Evolutionary conservation across 2,797 vertebrate genomes (phyloP), one percentile per base, ranked within the genome.

Genomic region (Darevskia mixta): DNA sequence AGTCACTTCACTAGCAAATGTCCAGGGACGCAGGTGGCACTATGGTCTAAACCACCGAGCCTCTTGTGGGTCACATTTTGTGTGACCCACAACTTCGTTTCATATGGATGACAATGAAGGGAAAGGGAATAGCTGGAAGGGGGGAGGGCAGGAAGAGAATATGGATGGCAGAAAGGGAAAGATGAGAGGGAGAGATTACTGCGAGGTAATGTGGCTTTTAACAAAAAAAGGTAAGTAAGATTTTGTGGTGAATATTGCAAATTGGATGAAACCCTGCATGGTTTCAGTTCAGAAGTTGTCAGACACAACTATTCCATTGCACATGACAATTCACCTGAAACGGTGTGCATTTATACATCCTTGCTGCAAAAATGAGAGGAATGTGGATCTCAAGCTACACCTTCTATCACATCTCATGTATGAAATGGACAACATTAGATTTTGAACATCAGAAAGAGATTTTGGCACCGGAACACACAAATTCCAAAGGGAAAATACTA

Each of bases 1-100:
- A 92, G 64, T 96, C 94, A 95, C 93, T 90, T 8, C 71, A 45
- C 45, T 92, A 94, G 87, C 73, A 64, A 67, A 96, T 93, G 82
- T 93, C 92, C 93, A 95, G 94, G 94, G 88, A 49, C 9, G 10
- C 45, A 49, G 45, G 45, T 49, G 45, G 45, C 0, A 3, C 45
- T 49, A 3, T 49, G 45, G 45, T 49, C 10, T 13, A 49, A 49
- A 49, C 45, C 45, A 11, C 45, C 3, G 3, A 49, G 9, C 45
- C 9, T 10, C 45, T 45, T 45, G 45, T 9, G 45, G 58, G 17
- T 17, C 58, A 61, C 17, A 61, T 61, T 61, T 61, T 18, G 18
- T 61, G 58, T 61, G 58, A 20, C 17, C 58, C 58, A 5, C 18
- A 20, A 20, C 58, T 20, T 61, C 3, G 18, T 61, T 61, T 20